phyloP scores from a whole-genome alignment of 2,888 invertebrate species.

The Drosophila nr. perissopoda region DNA sequence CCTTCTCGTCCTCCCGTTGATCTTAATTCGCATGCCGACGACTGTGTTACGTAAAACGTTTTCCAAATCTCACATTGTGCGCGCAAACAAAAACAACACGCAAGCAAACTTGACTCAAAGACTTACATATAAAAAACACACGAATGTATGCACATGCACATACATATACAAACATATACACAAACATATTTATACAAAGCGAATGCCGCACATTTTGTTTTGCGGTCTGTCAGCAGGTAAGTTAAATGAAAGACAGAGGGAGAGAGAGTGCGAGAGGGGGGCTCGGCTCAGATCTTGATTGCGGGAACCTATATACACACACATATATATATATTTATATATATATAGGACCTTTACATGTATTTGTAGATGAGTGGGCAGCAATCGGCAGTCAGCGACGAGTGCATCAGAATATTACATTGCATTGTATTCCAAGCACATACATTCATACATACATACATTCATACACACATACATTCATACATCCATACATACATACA shows the following conservation, averaged over 20 bases:
- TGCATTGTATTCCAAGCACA: constrained; percentile 20
- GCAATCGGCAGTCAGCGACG: constrained; percentile 2
- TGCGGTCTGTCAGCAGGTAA: constrained; percentile 33
- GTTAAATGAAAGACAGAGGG: not conserved
- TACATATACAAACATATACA: not conserved
- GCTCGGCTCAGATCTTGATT: constrained; percentile 54
- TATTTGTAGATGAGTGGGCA: constrained; percentile 39
- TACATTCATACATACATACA: not conserved
- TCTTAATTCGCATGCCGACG: constrained; percentile 33
- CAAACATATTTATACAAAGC: not conserved
- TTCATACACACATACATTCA: constrained; percentile 9
- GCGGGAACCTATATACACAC: constrained; percentile 25
- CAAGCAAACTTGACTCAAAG: constrained; percentile 65
- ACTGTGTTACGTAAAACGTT: constrained; percentile 63
- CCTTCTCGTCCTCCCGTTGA: constrained; percentile 24
- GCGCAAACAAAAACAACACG: constrained; percentile 64
- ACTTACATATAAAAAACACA: constrained; percentile 49
- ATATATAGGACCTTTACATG: not conserved
- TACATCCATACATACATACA: not conserved
- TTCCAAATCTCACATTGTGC: constrained; percentile 66
- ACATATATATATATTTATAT: not conserved
- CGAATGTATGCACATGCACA: constrained; percentile 8
- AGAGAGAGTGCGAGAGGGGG: not conserved
- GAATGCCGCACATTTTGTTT: constrained; percentile 15
- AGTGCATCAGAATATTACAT: constrained; percentile 34